Evolutionary conservation across 2,797 vertebrate genomes (phyloP), one percentile per base, ranked within the genome.

Genomic region (Acipenser oxyrinchus): DNA sequence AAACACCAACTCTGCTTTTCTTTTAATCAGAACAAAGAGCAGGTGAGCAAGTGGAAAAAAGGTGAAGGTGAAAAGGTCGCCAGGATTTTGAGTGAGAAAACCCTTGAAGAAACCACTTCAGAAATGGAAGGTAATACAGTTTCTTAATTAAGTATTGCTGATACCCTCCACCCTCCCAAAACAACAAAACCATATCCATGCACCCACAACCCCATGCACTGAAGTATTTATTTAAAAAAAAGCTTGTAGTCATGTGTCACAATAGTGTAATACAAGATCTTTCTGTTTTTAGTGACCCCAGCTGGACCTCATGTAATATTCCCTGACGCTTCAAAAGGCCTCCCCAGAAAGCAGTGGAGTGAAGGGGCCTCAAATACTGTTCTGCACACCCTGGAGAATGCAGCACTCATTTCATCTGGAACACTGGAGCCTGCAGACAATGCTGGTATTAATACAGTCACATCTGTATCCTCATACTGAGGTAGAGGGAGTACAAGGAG

Each of bases 271-370:
- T 63, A 63, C 13, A 60, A 13, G 8, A 13, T 60, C 59, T 60
- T 12, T 60, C 0, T 5, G 10, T 23, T 8, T 60, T 13, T 13
- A 68, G 67, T 11, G 10, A 68, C 61, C 9, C 23, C 61, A 49
- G 62, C 49, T 13, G 67, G 67, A 8, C 48, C 62, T n/a, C 51
- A 68, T 48, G 67, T 58, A 53, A 55, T 63, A 63, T 51, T 63
- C 8, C 5, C 10, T 9, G 52, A 76, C 62, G 65, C 65, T 52
- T 2, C 2, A 60, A 8, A 67, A 64, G 68, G 65, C 6, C 55
- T 55, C 58, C 68, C 67, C 10, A 82, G 93, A 57, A 89, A 66
- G 70, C 88, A 82, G 9, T 97, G 95, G 95, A 76, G 84, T 48
- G 81, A 83, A 10, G 73, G 69, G 11, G 74, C 79, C 0, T 73